These are phyloP conservation scores for Anas bahamensis DNA, from an alignment of 2,797 vertebrate genomes.

Conservation along the genomic window DNA sequence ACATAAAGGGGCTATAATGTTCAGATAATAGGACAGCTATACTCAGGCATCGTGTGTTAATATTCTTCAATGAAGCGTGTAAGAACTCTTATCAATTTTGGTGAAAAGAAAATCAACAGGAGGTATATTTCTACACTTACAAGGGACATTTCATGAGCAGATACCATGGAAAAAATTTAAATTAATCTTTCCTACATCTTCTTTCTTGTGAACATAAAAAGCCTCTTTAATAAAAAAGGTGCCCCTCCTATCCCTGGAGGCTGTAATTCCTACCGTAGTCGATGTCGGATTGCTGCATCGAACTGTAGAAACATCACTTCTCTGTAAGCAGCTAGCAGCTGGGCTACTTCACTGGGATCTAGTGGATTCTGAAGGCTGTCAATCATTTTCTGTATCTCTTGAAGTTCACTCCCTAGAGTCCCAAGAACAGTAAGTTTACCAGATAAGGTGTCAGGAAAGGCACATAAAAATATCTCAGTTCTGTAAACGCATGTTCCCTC, in stretches of 20 bases:
- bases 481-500: not conserved
- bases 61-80: not conserved
- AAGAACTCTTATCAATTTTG: not conserved
- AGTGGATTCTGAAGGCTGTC: conserved; percentile 72
- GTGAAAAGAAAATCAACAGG: not conserved
- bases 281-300: conserved; percentile 72
- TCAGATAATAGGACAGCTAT: not conserved
- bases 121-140: not conserved
- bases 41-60: not conserved
- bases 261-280: conserved; percentile 67
- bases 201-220: not conserved
- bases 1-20: not conserved
- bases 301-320: conserved; percentile 81
- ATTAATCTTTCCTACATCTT: not conserved
- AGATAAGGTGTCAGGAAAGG: not conserved
- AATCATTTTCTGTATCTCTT: conserved; percentile 79
- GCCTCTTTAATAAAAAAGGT: not conserved
- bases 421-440: not conserved
- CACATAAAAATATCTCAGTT: not conserved
- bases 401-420: conserved; percentile 77
- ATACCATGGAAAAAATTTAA: not conserved
- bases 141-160: not conserved
- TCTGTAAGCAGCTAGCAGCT: conserved; percentile 74
- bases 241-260: not conserved
- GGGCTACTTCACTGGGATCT: conserved; percentile 70